Evolutionary conservation across 1,140 invertebrate species (phyloP).

Genomic region (Caenorhabditis remanei): DNA sequence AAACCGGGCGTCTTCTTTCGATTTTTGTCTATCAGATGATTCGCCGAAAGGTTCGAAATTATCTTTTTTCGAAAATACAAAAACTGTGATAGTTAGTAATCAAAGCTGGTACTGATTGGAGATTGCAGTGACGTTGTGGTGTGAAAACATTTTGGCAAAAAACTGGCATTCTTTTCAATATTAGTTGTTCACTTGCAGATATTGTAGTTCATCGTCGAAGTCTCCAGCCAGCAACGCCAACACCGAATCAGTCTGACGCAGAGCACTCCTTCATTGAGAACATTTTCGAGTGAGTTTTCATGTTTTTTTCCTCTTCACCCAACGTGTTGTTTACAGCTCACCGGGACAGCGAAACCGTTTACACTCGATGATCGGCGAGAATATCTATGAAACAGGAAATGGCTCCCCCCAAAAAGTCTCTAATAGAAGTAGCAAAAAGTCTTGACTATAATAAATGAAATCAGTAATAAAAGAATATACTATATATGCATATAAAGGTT

Average conservation of each 20-base stretch:
- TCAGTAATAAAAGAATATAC: not conserved
- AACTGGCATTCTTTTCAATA: not conserved
- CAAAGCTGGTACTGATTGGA: too few relatives aligned
- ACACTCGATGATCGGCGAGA: conserved; percentile 37
- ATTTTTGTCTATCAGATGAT: conserved; percentile 20
- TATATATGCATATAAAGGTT: not conserved
- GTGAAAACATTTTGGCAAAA: not conserved
- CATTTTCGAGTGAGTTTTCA: conserved; percentile 9
- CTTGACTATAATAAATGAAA: not conserved
- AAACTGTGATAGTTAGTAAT: not conserved
- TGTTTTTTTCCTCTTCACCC: not conserved
- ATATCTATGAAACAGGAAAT: conserved; percentile 31
- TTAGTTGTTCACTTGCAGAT: not conserved
- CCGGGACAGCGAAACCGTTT: conserved; percentile 33
- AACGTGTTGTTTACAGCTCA: not conserved
- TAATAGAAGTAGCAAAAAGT: not conserved
- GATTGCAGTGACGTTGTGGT: too few relatives aligned
- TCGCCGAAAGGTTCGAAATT: not conserved
- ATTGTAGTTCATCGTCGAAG: conserved; percentile 23
- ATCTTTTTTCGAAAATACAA: not conserved
- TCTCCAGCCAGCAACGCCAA: conserved; percentile 7
- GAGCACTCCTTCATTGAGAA: conserved; percentile 40
- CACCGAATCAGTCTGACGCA: conserved; percentile 12
- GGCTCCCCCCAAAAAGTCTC: conserved; percentile 3
- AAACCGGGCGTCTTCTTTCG: not conserved